Evolutionary conservation across 2,113 vertebrate genomes (phyloP).

Genomic region (Oophaga pumilio): DNA sequence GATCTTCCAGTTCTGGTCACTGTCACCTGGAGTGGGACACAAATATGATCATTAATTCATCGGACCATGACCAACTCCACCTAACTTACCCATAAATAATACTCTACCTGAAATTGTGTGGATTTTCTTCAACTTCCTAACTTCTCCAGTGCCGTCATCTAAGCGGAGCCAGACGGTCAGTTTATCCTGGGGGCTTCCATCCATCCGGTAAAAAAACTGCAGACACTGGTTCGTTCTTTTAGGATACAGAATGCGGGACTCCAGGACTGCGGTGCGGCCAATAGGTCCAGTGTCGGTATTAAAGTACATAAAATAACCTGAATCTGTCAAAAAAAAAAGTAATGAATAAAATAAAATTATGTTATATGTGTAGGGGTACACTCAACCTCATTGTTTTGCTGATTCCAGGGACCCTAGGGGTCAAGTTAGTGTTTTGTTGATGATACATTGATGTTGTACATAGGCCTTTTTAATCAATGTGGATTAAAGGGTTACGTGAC

Average conservation of each 20-base stretch:
- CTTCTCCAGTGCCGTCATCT: conserved; percentile 81
- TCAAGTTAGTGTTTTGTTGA: too few relatives aligned
- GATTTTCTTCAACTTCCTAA: conserved; percentile 79
- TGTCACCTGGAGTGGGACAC: conserved; percentile 70
- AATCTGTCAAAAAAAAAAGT: conserved; percentile 65
- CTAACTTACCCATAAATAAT: background rate
- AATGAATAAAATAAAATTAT: background rate
- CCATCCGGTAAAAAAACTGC: conserved; percentile 91
- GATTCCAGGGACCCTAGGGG: too few relatives aligned
- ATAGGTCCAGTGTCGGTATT: conserved; percentile 68
- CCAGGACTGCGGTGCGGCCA: conserved; percentile 79
- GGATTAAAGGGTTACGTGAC: too few relatives aligned
- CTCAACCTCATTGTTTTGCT: too few relatives aligned
- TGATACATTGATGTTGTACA: too few relatives aligned
- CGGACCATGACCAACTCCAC: background rate
- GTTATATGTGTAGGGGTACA: background rate
- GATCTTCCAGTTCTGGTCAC: conserved; percentile 82
- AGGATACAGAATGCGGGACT: conserved; percentile 88
- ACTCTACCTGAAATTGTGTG: conserved; percentile 78
- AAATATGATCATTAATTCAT: background rate
- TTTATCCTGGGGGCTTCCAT: conserved; percentile 77
- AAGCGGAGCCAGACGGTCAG: conserved; percentile 82
- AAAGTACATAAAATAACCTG: conserved; percentile 85
- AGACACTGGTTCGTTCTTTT: conserved; percentile 85
- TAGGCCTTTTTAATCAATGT: too few relatives aligned